Conservation (phyloP, 23 tunicate genomes). For the Phallusia fumigata region DNA sequence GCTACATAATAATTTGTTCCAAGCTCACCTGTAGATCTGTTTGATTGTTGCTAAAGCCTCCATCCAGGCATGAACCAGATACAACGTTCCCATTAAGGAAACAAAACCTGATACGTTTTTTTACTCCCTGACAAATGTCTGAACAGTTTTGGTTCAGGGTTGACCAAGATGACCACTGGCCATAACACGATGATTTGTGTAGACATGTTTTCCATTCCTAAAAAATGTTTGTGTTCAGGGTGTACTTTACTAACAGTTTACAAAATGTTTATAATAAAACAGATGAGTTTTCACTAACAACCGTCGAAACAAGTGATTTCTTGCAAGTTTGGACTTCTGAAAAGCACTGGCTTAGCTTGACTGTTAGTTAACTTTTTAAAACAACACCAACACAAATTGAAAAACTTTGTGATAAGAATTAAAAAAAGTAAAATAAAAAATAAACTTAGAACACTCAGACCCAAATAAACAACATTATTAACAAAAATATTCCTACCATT, state of each 20-base stretch:
- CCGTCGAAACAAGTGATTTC: too few species aligned
- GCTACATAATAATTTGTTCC: not conserved
- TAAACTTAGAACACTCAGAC: too few species aligned
- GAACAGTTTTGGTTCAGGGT: not conserved
- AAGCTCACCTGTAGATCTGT: constrained; percentile 16
- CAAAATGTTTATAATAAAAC: too few species aligned
- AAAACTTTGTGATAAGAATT: too few species aligned
- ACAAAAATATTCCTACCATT: constrained; percentile 3
- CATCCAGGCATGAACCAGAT: constrained; percentile 17
- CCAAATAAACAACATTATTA: too few species aligned
- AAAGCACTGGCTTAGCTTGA: too few species aligned
- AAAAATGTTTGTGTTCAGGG: not conserved
- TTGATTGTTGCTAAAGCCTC: not conserved
- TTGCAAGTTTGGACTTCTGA: too few species aligned
- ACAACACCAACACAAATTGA: too few species aligned
- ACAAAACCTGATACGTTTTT: constrained; percentile 5
- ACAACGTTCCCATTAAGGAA: constrained; percentile 18
- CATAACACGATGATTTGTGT: constrained; percentile 14
- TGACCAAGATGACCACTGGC: constrained; percentile 32
- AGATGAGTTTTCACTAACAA: too few species aligned
- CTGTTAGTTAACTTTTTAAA: too few species aligned
- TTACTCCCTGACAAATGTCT: constrained; percentile 4
- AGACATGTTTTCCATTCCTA: constrained; percentile 29
- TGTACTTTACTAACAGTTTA: too few species aligned
- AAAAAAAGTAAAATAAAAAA: too few species aligned